Evolutionary conservation across 2,888 invertebrate species (phyloP), one percentile per base, ranked within the genome.

Genomic region (Homarus gammarus): DNA sequence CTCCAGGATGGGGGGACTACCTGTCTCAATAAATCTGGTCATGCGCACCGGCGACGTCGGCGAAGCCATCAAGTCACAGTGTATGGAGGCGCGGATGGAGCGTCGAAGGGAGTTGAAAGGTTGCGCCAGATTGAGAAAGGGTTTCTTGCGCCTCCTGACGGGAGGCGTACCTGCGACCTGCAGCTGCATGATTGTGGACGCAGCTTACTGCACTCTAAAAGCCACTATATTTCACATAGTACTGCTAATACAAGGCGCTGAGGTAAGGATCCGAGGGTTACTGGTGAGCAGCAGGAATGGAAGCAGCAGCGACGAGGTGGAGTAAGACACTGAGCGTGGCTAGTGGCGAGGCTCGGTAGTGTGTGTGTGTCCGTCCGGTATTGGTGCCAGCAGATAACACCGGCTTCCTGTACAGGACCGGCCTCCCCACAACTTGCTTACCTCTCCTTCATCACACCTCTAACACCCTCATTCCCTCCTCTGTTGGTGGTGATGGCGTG

Each of bases 161-260:
- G 56, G 77, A 49, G 90, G 85, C 49, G 94, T 93, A 22, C 93
- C 93, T 79, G 92, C 92, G n/a, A 93, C 85, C 36, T 27, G 75
- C 51, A 72, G 61, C 75, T 86, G 87, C 82, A 84, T 75, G 68
- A 51, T 36, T 72, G 33, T 27, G n/a, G 31, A 33, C n/a, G 27
- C 27, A 33, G n/a, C 51, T 8, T 18, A 18, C n/a, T n/a, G 78
- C 27, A 44, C 22, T n/a, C 22, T 22, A 38, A n/a, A n/a, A n/a
- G n/a, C n/a, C n/a, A n/a, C n/a, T n/a, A n/a, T n/a, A n/a, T n/a
- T n/a, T n/a, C n/a, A n/a, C n/a, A n/a, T n/a, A n/a, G n/a, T n/a
- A n/a, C n/a, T n/a, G n/a, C n/a, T n/a, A n/a, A n/a, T n/a, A n/a
- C n/a, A n/a, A n/a, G n/a, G n/a, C 31, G 27, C 22, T 40, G 77